phyloP scores from a whole-genome alignment of 2,888 invertebrate species.

The Venusia cambrica region DNA sequence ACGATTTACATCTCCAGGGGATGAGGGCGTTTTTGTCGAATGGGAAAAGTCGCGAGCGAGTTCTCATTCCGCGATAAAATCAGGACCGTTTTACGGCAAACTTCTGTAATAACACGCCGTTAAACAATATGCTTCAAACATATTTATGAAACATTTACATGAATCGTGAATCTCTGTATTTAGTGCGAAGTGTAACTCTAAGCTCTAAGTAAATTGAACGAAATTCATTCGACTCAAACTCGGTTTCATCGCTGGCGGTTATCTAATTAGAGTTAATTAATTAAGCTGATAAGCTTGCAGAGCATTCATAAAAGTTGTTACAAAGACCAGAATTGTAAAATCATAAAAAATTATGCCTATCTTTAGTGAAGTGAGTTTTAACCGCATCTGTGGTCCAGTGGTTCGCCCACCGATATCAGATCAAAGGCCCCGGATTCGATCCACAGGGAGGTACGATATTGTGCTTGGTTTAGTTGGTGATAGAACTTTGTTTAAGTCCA shows the following conservation, averaged over 20 bases:
- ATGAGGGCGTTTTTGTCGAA: conserved; percentile 77
- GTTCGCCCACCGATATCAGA: too few species aligned
- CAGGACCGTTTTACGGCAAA: conserved; percentile 79
- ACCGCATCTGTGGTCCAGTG: too few species aligned
- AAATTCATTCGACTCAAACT: conserved; percentile 7
- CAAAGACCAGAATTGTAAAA: neutral
- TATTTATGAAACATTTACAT: conserved; percentile 47
- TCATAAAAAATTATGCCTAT: conserved; percentile 6
- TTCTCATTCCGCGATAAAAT: conserved; percentile 79
- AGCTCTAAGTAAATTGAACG: conserved; percentile 1
- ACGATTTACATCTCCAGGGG: conserved; percentile 79
- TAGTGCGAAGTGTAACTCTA: neutral
- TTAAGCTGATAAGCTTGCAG: conserved; percentile 6
- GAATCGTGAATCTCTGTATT: conserved; percentile 27
- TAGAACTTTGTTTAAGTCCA: too few species aligned
- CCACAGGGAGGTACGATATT: too few species aligned
- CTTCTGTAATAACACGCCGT: conserved; percentile 76
- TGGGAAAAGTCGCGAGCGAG: conserved; percentile 77
- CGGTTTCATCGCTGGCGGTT: conserved; percentile 4
- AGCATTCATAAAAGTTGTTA: conserved; percentile 1
- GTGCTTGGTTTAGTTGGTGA: too few species aligned
- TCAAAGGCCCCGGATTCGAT: too few species aligned
- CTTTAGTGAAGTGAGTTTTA: too few species aligned
- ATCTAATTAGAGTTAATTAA: conserved; percentile 10
- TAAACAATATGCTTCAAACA: conserved; percentile 72